phyloP scores from a whole-genome alignment of 2,797 vertebrate genomes.

The Huso huso region DNA sequence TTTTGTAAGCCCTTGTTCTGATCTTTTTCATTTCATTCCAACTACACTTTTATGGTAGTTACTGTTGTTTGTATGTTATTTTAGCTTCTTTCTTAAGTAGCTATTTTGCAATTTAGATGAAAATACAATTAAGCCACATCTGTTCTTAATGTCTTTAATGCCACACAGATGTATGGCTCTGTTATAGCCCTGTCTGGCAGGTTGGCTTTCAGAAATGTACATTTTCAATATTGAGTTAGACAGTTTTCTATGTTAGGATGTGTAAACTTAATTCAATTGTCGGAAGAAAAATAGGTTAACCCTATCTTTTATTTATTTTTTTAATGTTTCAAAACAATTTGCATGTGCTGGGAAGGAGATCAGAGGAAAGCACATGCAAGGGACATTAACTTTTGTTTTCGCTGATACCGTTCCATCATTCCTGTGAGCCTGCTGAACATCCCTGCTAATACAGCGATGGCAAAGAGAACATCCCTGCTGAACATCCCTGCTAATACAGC shows the following conservation, averaged over 20 bases:
- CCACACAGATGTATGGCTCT: constrained; percentile 80
- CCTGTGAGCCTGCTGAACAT: constrained; percentile 2
- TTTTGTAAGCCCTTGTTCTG: constrained; percentile 78
- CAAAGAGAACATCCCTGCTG: neutral
- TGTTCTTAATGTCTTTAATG: constrained; percentile 92
- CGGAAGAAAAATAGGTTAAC: constrained; percentile 30
- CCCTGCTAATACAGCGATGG: constrained; percentile 4
- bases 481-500: too few species aligned
- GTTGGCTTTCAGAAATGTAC: constrained; percentile 57
- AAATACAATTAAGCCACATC: constrained; percentile 97
- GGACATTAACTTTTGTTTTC: constrained; percentile 7
- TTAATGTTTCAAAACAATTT: constrained; percentile 44
- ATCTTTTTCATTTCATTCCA: constrained; percentile 86
- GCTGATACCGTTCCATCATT: constrained; percentile 4
- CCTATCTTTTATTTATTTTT: constrained; percentile 35
- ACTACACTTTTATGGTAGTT: constrained; percentile 92
- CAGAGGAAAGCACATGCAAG: constrained; percentile 5
- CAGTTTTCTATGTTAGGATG: constrained; percentile 48
- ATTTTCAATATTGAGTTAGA: constrained; percentile 48
- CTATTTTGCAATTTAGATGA: constrained; percentile 98
- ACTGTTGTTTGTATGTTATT: constrained; percentile 99
- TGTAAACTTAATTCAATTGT: constrained; percentile 33
- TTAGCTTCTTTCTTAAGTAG: constrained; percentile 96
- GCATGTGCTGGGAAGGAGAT: constrained; percentile 32
- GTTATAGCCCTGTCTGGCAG: constrained; percentile 84